A percentile compares a stretch with the other conserved stretches of the same genome.
Evolutionary conservation across 2,113 vertebrate species (phyloP).

Genomic region (Mesitornis unicolor): DNA sequence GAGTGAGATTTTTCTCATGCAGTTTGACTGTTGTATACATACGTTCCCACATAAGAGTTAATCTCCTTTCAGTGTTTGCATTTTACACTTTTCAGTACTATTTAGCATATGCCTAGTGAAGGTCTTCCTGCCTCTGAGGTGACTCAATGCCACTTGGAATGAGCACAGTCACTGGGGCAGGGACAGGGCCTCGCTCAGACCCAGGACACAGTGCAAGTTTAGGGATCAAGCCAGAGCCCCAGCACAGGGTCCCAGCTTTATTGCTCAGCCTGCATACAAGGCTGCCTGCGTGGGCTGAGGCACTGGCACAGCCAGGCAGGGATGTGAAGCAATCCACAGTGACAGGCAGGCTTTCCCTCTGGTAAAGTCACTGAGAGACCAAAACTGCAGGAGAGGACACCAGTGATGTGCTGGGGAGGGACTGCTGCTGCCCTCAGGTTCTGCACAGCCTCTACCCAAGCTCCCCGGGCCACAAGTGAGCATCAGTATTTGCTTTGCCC

Average conservation of each 20-base stretch:
- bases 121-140: not conserved
- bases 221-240: not conserved
- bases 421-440: not conserved
- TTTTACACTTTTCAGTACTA: not conserved
- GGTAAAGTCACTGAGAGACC: not conserved
- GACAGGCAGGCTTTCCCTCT: not conserved
- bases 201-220: no score
- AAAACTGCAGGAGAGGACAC: not conserved
- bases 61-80: not conserved
- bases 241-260: not conserved
- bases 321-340: not conserved
- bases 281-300: rapidly evolving
- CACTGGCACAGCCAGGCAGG: not conserved
- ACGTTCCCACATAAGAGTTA: not conserved
- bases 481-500: not conserved
- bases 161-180: not conserved
- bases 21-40: not conserved
- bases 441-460: not conserved
- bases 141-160: not conserved
- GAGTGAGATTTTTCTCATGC: not conserved
- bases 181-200: not conserved
- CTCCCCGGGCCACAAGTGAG: not conserved
- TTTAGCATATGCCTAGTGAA: not conserved
- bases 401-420: not conserved
- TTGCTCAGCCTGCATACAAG: rapidly evolving